phyloP scores from a whole-genome alignment of 2,888 invertebrate species.

The Steromphala cineraria region DNA sequence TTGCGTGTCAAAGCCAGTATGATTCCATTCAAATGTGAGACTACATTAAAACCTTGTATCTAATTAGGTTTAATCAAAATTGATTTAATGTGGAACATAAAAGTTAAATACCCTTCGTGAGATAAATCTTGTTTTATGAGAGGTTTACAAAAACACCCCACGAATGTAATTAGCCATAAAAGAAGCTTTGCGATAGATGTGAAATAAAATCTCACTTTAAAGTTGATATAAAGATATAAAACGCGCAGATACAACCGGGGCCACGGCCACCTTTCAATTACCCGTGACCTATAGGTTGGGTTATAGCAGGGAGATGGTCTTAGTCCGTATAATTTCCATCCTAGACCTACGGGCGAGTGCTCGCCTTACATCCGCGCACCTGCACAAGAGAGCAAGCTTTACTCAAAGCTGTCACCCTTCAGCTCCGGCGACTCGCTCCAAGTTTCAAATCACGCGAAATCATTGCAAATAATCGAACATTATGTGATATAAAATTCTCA shows the following conservation, averaged over 20 bases:
- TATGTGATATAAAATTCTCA: slow-evolving; percentile 7
- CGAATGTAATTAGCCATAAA: no score
- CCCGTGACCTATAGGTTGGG: neutral
- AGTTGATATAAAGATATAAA: neutral
- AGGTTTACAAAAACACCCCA: no score
- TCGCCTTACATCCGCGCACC: neutral
- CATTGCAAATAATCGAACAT: slow-evolving; percentile 8
- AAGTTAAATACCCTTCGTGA: no score
- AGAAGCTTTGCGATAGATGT: neutral
- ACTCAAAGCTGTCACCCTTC: no score
- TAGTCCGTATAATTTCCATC: no score
- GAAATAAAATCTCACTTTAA: neutral
- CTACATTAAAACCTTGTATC: no score
- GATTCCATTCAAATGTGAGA: no score
- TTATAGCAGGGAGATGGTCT: no score
- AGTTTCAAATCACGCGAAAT: neutral
- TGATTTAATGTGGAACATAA: no score
- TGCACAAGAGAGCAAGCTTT: neutral
- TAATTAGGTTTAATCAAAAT: no score
- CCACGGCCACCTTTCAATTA: neutral
- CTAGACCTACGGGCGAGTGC: neutral
- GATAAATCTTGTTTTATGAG: no score
- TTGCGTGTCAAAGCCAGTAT: no score
- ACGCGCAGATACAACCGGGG: neutral
- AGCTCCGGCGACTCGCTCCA: neutral